These are phyloP conservation scores for Habrosyne pyritoides DNA, from an alignment of 2,888 invertebrate genomes.

Conservation along the genomic window DNA sequence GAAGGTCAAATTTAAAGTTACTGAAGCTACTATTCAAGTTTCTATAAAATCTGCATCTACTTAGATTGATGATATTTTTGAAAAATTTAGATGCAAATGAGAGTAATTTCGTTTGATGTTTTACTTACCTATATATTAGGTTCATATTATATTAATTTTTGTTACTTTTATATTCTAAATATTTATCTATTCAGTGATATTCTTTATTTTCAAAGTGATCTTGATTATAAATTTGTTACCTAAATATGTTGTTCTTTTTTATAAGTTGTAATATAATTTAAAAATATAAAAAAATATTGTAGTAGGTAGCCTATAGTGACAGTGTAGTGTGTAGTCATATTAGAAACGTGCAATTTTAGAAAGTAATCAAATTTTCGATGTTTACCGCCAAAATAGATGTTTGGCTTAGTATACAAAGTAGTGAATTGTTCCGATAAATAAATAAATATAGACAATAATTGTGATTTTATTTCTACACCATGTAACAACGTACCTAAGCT, in stretches of 20 bases:
- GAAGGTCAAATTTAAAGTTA: no score
- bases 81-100: no score
- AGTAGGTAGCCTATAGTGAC: constrained; percentile 35
- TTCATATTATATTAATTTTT: constrained; percentile 25
- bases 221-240: constrained; percentile 43
- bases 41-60: no score
- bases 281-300: constrained; percentile 34
- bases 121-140: background rate
- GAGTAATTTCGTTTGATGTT: no score
- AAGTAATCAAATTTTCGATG: constrained; percentile 61
- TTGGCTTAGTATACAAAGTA: constrained; percentile 79
- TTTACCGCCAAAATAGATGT: constrained; percentile 71
- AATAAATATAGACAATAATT: constrained; percentile 56
- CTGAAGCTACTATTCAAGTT: no score
- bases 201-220: constrained; percentile 46
- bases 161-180: constrained; percentile 53
- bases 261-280: constrained; percentile 15
- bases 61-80: no score
- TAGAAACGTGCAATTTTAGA: constrained; percentile 80
- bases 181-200: constrained; percentile 51
- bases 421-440: constrained; percentile 77
- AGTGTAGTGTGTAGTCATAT: constrained; percentile 42
- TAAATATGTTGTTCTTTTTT: constrained; percentile 30
- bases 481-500: no score
- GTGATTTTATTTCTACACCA: constrained; percentile 28